These are phyloP conservation scores for Otus sunia DNA, from an alignment of 2,113 vertebrate species.

Conservation along the genomic window DNA sequence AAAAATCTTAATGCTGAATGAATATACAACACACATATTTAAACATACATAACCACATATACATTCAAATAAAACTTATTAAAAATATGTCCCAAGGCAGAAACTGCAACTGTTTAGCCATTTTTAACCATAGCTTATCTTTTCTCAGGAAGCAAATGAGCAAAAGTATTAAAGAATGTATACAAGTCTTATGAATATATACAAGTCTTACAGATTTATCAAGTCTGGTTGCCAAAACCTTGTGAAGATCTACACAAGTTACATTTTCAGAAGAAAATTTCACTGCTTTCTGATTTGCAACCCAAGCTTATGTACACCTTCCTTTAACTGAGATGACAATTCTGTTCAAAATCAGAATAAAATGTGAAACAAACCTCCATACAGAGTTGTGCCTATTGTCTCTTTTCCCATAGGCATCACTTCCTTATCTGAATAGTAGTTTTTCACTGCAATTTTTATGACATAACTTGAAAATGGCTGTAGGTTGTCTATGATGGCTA, in stretches of 20 bases:
- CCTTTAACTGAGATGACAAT: background rate
- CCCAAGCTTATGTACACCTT: background rate
- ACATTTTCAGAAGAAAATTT: background rate
- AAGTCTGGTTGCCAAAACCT: background rate
- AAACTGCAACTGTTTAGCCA: background rate
- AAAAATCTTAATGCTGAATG: background rate
- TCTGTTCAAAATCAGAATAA: background rate
- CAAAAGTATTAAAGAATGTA: background rate
- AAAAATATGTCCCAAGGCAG: background rate
- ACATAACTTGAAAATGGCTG: slow-evolving; percentile 72
- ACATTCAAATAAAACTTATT: background rate
- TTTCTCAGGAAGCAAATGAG: background rate
- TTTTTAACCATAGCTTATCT: background rate
- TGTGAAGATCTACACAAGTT: background rate
- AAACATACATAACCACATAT: background rate
- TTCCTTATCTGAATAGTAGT: slow-evolving; percentile 69
- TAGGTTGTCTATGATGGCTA: slow-evolving; percentile 52
- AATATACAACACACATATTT: background rate
- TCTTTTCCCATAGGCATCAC: slow-evolving; percentile 2
- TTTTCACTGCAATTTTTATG: slow-evolving; percentile 64
- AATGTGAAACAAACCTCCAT: slow-evolving; percentile 67
- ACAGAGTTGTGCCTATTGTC: slow-evolving; percentile 55
- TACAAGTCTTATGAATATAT: background rate
- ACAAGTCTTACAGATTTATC: background rate
- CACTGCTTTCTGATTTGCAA: background rate